phyloP scores from a whole-genome alignment of 2,113 vertebrate genomes.

The Delphinapterus leucas region DNA sequence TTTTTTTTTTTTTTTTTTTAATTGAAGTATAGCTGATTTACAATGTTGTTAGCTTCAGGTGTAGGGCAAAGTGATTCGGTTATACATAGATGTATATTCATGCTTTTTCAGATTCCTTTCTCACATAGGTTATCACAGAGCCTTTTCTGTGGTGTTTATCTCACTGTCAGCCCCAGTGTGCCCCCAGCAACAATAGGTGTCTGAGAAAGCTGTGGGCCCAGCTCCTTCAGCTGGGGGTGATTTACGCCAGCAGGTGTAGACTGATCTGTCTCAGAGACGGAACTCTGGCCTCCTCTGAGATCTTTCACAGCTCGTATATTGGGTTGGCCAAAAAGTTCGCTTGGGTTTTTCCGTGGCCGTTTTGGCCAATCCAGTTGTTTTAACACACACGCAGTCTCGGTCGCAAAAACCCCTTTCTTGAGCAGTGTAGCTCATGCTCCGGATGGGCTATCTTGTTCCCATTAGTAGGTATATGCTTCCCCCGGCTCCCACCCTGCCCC shows the following conservation, averaged over 20 bases:
- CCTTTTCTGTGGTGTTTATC: constrained; percentile 45
- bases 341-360: no score
- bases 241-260: constrained; percentile 57
- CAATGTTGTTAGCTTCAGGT: background rate
- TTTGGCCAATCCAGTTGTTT: background rate
- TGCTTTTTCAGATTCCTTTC: background rate
- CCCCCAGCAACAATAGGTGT: constrained; percentile 12
- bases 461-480: background rate
- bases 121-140: background rate
- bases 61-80: background rate
- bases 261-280: background rate
- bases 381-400: background rate
- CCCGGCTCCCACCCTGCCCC: background rate
- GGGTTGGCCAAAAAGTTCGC: no score
- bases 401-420: background rate
- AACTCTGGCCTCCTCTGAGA: background rate
- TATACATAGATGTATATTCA: background rate
- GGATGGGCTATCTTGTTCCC: background rate
- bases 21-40: background rate
- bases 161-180: background rate
- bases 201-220: constrained; percentile 25
- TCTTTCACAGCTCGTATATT: constrained; percentile 4
- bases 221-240: background rate
- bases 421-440: background rate
- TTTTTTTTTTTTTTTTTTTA: background rate